Evolutionary conservation across 2,888 invertebrate species (phyloP).

Genomic region (Cerastis rubricosa): DNA sequence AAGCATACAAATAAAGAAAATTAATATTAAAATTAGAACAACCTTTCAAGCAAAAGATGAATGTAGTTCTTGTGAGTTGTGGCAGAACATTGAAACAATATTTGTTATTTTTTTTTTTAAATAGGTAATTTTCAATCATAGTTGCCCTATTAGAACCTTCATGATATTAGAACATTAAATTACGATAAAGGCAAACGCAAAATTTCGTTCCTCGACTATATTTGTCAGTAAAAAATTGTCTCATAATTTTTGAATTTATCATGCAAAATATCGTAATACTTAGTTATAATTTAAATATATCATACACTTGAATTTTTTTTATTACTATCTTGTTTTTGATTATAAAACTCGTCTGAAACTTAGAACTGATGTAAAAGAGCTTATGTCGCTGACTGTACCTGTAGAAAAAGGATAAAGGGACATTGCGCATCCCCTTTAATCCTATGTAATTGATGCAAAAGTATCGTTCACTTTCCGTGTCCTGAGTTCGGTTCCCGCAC

Average conservation of each 20-base stretch:
- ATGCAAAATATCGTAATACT: neutral
- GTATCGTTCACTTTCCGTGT: neutral
- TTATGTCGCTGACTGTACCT: neutral
- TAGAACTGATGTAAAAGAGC: neutral
- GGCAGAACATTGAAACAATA: neutral
- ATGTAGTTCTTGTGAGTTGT: neutral
- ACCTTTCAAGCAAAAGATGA: neutral
- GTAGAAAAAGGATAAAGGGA: neutral
- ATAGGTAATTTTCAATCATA: neutral
- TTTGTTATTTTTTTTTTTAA: neutral
- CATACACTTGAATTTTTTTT: neutral
- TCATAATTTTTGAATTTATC: neutral
- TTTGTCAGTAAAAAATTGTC: neutral
- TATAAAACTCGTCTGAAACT: neutral
- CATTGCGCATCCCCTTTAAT: neutral
- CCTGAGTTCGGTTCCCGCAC: neutral
- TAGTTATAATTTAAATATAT: neutral
- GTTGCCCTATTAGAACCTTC: neutral
- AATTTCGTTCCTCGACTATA: too few relatives aligned
- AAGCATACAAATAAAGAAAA: neutral
- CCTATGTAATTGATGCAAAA: conserved; percentile 22
- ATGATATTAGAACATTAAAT: too few relatives aligned
- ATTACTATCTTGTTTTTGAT: neutral
- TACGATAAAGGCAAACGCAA: too few relatives aligned
- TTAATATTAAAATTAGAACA: neutral